Evolutionary conservation across 2,888 invertebrate species (phyloP), one percentile per base, ranked within the genome.

Genomic region (Proisotoma minuta): DNA sequence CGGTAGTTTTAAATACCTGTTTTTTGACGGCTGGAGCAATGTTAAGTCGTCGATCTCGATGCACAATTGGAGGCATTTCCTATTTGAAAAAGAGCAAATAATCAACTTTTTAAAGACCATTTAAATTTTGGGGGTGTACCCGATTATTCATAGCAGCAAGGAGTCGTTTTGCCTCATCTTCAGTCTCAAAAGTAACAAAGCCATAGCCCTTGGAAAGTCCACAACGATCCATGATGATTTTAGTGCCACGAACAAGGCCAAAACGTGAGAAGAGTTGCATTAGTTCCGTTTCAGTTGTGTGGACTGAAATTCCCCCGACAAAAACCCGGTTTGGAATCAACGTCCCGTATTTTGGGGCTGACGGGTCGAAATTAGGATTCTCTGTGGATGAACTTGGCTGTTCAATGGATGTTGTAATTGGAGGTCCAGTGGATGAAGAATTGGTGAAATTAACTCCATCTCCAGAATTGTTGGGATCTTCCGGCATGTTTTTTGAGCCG

Each of bases 141-240:
- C 58, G 65, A 34, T 65, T 57, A 20, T 62, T 69, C 39, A 70
- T 68, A 27, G 69, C 68, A 62, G 63, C 67, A 56, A 63, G 69
- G 47, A 73, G 62, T 27, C 67, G 52, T 75, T 85, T 85, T 20
- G 91, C 91, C 79, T 91, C 91, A 75, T 90, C 89, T 78, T 91
- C 91, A 57, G 86, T 88, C 79, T 91, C 90, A 78, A 91, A 91
- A 52, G 89, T 89, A 40, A 88, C 86, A 78, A 88, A 88, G 52
- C 88, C 88, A 77, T 93, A 92, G 70, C 93, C 92, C 80, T 95
- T 95, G 68, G 95, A 94, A 22, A 94, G 91, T 2, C 96, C 96
- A 69, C 93, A 94, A 74, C 94, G 82, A 78, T 96, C 95, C 74
- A 89, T 88, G 71, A 97, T 96, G 72, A 97, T 95, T 81, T 97